Evolutionary conservation across 2,797 vertebrate genomes (phyloP).

Genomic region (Typhlichthys subterraneus): DNA sequence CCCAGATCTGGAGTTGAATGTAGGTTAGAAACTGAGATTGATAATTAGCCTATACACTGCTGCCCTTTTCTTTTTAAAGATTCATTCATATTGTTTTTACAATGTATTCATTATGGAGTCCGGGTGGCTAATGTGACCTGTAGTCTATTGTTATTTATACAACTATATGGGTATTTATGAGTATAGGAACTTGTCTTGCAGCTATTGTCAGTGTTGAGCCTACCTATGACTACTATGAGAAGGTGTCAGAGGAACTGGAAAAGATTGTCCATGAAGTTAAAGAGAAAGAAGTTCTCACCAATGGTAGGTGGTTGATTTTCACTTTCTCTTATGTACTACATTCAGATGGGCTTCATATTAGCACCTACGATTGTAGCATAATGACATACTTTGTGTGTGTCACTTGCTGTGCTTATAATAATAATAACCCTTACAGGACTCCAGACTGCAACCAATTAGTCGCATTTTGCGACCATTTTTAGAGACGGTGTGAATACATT

Average conservation of each 20-base stretch:
- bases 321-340: neutral
- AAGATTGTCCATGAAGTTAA: slow-evolving; percentile 79
- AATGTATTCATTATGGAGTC: neutral
- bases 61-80: neutral
- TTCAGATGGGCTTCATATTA: no score
- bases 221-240: slow-evolving; percentile 74
- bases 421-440: no score
- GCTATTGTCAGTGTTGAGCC: slow-evolving; percentile 65
- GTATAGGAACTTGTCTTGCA: slow-evolving; percentile 12
- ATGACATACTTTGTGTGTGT: no score
- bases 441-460: no score
- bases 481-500: no score
- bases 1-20: slow-evolving; percentile 58
- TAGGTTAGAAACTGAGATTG: slow-evolving; percentile 4
- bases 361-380: no score
- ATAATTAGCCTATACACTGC: neutral
- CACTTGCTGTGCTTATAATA: no score
- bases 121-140: neutral
- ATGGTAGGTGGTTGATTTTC: slow-evolving; percentile 53
- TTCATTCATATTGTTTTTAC: no score
- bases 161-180: slow-evolving; percentile 2
- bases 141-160: neutral
- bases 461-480: no score
- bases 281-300: slow-evolving; percentile 62
- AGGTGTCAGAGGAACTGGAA: slow-evolving; percentile 78